Base-by-base conservation (phyloP, 2,113 vertebrate species). In the Neofelis nebulosa region DNA sequence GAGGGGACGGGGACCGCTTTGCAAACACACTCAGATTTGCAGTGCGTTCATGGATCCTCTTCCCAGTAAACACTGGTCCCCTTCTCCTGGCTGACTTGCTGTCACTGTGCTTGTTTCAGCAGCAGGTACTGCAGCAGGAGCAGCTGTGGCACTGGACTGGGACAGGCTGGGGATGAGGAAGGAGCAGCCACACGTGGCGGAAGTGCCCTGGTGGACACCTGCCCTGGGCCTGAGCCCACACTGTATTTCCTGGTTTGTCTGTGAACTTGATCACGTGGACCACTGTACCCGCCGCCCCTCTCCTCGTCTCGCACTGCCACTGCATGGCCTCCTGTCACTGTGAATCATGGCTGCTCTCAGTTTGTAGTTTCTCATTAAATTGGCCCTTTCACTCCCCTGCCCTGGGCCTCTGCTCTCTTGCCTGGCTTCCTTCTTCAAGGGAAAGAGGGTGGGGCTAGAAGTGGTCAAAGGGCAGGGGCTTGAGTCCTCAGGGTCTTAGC, bases 281-380 rank as follows among this genome's bases (percentile, higher is more conserved):
- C 0, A 2, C 93, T 93, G 78, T 94, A 81, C 38, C 85, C 89
- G 33, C 95, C 21, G 11, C 90, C 83, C 96, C 69, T 84, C 76
- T 81, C 95, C 92, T 94, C 92, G 91, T 94, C 86, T 97, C 45
- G 45, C 93, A 89, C 92, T 88, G 83, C 68, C 86, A 90, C 78
- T 96, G 97, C 97, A 98, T 98, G 97, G 97, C 96, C 94, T 97
- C 86, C 81, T 86, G 68, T 93, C 96, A 97, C 96, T 97, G 96
- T 98, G 96, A 98, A 96, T 52, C 18, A 55, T 95, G 95, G 95
- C 96, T 41, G 33, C 82, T 96, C 89, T 95, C 89, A 66, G 90
- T 98, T 94, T 97, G 89, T 98, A 96, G 92, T 98, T 97, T 87
- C 95, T 98, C 93, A 98, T 98, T 98, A 98, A 98, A 98, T 83